These are phyloP conservation scores for Drosophila arawakana DNA, from an alignment of 1,140 invertebrate species.

Conservation along the genomic window DNA sequence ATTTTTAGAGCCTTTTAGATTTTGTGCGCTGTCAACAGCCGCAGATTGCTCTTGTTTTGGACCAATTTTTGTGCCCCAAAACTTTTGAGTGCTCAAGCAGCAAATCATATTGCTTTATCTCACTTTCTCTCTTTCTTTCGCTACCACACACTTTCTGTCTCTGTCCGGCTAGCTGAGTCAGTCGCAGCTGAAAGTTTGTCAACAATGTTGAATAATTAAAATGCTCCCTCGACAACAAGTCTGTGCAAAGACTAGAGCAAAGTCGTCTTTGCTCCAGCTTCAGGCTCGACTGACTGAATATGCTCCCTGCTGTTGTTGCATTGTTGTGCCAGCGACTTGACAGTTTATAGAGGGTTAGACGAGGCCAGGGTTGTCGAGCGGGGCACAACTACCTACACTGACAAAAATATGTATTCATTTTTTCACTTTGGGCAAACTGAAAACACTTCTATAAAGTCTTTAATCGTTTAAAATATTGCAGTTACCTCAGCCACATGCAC, in stretches of 20 bases:
- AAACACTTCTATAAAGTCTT: too few species aligned
- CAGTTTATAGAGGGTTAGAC: constrained; percentile 45
- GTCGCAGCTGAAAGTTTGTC: constrained; percentile 77
- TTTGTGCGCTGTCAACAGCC: constrained; percentile 44
- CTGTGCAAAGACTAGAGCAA: constrained; percentile 55
- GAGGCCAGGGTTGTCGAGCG: not conserved
- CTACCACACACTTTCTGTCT: not conserved
- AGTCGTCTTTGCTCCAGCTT: constrained; percentile 15
- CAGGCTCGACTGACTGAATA: not conserved
- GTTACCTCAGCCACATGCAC: too few species aligned
- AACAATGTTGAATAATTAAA: constrained; percentile 84
- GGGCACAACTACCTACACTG: not conserved
- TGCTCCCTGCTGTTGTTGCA: constrained; percentile 13
- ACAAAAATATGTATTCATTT: too few species aligned
- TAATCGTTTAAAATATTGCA: too few species aligned
- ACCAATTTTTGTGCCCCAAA: constrained; percentile 43
- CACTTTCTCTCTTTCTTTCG: constrained; percentile 6
- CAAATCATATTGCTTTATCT: constrained; percentile 72
- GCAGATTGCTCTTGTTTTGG: constrained; percentile 43
- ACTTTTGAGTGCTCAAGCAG: constrained; percentile 80
- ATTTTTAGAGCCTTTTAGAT: not conserved
- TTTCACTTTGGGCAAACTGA: too few species aligned
- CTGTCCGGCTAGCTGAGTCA: constrained; percentile 18
- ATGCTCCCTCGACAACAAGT: constrained; percentile 77
- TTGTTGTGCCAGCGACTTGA: constrained; percentile 52